Conservation (phyloP, 1,140 invertebrate genomes). For the Euschistus heros region DNA sequence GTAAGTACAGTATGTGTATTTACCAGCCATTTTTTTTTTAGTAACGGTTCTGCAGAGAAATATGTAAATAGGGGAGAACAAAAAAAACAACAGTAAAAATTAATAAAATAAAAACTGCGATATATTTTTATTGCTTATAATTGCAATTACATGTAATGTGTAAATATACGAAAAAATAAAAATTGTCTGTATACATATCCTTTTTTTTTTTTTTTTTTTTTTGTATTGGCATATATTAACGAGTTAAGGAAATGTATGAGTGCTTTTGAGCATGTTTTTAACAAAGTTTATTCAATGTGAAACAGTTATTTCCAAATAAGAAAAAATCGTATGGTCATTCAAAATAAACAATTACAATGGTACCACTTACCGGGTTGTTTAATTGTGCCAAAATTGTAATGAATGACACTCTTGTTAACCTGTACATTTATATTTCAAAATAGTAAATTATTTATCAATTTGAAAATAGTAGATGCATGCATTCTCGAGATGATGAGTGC, state of each 20-base stretch:
- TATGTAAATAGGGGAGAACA: not conserved
- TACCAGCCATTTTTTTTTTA: not conserved
- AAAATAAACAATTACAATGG: not conserved
- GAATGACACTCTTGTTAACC: too few species aligned
- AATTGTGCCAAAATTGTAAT: too few species aligned
- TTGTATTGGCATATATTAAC: not conserved
- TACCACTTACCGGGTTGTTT: too few species aligned
- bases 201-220: not conserved
- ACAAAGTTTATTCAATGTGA: not conserved
- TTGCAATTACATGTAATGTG: not conserved
- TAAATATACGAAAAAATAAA: not conserved
- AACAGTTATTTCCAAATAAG: not conserved
- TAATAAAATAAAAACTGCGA: not conserved
- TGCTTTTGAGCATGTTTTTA: not conserved
- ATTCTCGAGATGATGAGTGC: too few species aligned
- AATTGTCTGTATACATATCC: conserved; percentile 9
- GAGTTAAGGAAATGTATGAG: not conserved
- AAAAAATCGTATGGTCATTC: not conserved
- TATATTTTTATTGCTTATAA: conserved; percentile 15
- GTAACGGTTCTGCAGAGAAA: not conserved
- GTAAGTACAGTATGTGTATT: not conserved
- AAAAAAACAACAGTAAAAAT: not conserved
- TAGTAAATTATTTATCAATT: too few species aligned
- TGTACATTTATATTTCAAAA: too few species aligned
- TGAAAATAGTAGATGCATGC: too few species aligned